Percentiles rank a stretch among this genome's conserved stretches.
Evolutionary conservation across 2,797 vertebrate genomes (phyloP).

Genomic region (Coilia nasus): DNA sequence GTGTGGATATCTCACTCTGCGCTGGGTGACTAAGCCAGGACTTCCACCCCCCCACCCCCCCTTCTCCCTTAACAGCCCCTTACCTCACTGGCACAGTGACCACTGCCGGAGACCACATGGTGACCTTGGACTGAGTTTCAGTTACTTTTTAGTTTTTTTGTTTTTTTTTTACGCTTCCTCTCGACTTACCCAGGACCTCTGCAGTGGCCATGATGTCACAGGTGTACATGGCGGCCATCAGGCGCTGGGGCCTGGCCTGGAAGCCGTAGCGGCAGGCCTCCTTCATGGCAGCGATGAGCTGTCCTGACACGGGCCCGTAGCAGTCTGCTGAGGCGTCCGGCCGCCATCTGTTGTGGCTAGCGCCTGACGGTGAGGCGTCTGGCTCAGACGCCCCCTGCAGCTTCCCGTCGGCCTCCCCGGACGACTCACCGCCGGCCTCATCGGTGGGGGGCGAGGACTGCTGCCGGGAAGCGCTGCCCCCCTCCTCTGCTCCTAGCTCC

Average conservation of each 20-base stretch:
- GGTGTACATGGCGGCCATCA: conserved; percentile 98
- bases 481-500: neutral
- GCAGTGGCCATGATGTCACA: conserved; percentile 96
- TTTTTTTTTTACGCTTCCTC: neutral
- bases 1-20: conserved; percentile 18
- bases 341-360: conserved; percentile 41
- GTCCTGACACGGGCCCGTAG: conserved; percentile 91
- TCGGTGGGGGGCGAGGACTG: conserved; percentile 31
- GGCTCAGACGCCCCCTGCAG: neutral
- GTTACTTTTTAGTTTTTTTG: neutral
- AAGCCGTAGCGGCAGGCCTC: conserved; percentile 90
- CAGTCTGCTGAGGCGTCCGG: conserved; percentile 69
- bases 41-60: neutral
- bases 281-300: conserved; percentile 94
- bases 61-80: neutral
- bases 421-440: neutral
- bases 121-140: neutral
- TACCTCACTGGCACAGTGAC: neutral
- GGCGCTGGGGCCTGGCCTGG: conserved; percentile 89
- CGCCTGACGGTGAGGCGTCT: conserved; percentile 31
- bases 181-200: conserved; percentile 91
- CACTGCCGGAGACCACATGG: neutral
- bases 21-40: neutral
- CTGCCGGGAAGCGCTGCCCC: neutral
- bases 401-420: neutral